Base-by-base conservation (phyloP, 2,113 vertebrate genomes). In the Chlamydotis undulata region DNA sequence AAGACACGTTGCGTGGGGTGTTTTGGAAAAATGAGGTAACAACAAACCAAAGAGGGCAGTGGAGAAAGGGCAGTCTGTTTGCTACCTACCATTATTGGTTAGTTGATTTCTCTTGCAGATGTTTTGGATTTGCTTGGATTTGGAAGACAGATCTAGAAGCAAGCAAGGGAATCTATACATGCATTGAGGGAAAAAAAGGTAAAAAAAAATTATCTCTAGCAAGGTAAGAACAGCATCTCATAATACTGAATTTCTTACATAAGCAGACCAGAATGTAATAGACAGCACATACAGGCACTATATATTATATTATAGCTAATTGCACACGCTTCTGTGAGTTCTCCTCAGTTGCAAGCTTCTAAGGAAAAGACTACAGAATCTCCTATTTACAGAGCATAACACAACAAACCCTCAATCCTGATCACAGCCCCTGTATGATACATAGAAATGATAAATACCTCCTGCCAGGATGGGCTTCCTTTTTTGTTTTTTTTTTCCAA, bases 21-120 rank as follows among this genome's bases (percentile, higher is more conserved):
- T 87, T 86, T 85, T 92, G 94, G 89, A 94, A 97, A 95, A 87
- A 84, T 24, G 81, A 91, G n/a, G 86, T 71, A 87, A 90, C 89
- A 91, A 64, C 59, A 87, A 83, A 77, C 39, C 71, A 75, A 84
- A 53, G 41, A 65, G 86, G 81, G 87, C 86, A 96, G 61, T 78
- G 87, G 84, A 94, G 94, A 94, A 96, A 91, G 39, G 86, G 39
- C 65, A 88, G 52, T 73, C 68, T 35, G 15, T 39, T 74, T 77
- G 56, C 41, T 76, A 67, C 71, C 45, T 88, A 47, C 90, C 64
- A 35, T 70, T 55, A 37, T 29, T 14, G 33, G 57, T 15, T 4
- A 65, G 70, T 2, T 87, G 67, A 45, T 77, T 90, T 47, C 59
- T 92, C 78, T 77, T 50, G 59, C 60, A 80, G 53, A 56, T 82